Conservation (phyloP, 2,113 vertebrate genomes). For the Camelus dromedarius region DNA sequence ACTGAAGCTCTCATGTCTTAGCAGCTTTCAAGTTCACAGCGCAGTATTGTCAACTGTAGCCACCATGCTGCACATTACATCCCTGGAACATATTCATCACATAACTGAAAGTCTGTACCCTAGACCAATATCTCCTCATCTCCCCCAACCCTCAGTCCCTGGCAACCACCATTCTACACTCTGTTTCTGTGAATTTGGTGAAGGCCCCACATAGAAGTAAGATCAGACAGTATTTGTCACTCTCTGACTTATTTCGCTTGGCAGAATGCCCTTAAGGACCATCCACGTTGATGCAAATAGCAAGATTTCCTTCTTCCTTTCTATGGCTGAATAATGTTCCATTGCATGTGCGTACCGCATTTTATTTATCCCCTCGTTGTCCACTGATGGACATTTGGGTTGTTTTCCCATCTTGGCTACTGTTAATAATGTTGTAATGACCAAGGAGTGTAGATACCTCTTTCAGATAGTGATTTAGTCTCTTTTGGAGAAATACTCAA, state of each 20-base stretch:
- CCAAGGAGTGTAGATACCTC: background rate
- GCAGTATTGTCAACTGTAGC: background rate
- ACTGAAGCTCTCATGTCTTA: background rate
- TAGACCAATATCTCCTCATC: background rate
- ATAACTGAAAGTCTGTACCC: background rate
- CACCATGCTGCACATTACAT: background rate
- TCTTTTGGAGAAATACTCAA: background rate
- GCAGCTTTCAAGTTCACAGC: background rate
- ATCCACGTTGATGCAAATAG: background rate
- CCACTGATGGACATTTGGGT: background rate
- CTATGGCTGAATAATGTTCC: background rate
- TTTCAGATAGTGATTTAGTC: background rate
- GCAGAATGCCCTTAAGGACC: background rate
- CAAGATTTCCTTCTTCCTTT: background rate
- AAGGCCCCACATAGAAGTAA: background rate
- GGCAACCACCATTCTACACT: background rate
- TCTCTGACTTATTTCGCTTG: background rate
- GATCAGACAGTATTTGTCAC: background rate
- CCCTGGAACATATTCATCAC: background rate
- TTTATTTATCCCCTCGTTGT: background rate
- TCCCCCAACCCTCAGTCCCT: background rate
- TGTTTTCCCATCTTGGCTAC: background rate
- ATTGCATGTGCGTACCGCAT: background rate
- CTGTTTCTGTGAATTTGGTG: background rate
- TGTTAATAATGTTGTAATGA: background rate